Percentiles rank a stretch among this genome's conserved stretches.
phyloP scores from a whole-genome alignment of 2,113 vertebrate species.

The Atlantisia rogersi region DNA sequence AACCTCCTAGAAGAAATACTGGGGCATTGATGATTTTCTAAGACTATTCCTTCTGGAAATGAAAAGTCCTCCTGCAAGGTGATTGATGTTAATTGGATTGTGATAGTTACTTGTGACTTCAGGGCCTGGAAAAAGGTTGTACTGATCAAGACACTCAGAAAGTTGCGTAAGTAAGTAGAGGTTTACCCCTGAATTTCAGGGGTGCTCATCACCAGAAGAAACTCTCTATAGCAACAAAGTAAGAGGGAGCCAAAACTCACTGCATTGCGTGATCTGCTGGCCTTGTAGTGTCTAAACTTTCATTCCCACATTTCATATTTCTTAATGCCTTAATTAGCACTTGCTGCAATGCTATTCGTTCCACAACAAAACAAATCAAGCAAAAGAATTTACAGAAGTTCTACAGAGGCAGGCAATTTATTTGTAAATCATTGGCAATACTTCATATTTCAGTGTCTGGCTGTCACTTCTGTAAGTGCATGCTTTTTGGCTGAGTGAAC shows the following conservation, averaged over 20 bases:
- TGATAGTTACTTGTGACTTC: neutral
- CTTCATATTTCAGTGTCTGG: neutral
- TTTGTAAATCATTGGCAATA: neutral
- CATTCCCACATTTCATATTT: neutral
- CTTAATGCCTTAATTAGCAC: neutral
- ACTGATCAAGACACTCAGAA: neutral
- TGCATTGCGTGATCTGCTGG: neutral
- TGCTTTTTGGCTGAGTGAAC: slow-evolving; percentile 3
- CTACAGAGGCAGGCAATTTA: neutral
- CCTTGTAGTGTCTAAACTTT: neutral
- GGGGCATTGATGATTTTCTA: neutral
- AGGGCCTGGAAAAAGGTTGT: neutral
- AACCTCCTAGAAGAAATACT: neutral
- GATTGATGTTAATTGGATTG: neutral
- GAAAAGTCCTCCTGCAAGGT: neutral
- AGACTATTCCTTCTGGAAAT: neutral
- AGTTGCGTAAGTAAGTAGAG: neutral
- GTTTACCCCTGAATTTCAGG: neutral
- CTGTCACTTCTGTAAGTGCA: neutral
- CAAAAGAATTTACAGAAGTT: neutral
- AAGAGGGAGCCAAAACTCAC: neutral
- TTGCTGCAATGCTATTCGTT: neutral
- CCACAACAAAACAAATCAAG: neutral
- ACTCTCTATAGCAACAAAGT: neutral
- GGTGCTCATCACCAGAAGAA: neutral